These are phyloP conservation scores for Lycaon pictus DNA, from an alignment of 2,113 vertebrate genomes.

Conservation along the genomic window DNA sequence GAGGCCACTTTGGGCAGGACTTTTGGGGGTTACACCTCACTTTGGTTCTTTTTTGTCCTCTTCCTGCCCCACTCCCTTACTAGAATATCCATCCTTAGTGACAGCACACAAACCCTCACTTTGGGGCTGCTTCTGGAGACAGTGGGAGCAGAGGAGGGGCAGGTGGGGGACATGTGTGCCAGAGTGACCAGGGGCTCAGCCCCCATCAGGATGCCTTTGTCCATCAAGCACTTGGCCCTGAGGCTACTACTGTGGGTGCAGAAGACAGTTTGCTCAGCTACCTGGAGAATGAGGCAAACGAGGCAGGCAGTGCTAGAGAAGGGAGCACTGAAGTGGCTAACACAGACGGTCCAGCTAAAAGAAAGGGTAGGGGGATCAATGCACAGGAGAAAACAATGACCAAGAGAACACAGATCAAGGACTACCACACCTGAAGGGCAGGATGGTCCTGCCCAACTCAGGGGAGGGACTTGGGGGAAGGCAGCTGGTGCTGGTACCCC, in stretches of 20 bases:
- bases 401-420: neutral
- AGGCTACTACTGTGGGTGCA: neutral
- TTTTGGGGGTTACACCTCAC: neutral
- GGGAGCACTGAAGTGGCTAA: neutral
- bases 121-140: neutral
- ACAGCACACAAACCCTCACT: neutral
- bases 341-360: neutral
- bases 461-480: neutral
- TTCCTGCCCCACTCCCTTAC: too few species aligned
- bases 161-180: neutral
- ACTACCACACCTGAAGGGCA: neutral
- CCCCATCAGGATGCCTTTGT: neutral
- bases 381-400: neutral
- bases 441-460: neutral
- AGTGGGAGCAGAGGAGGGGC: too few species aligned
- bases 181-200: neutral
- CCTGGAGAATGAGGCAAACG: neutral
- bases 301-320: neutral
- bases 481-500: neutral
- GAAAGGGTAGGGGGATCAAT: neutral
- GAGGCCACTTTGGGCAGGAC: too few species aligned
- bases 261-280: neutral
- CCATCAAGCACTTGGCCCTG: neutral
- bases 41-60: neutral
- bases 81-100: neutral